Base-by-base conservation (phyloP, 1,140 invertebrate species). In the Lepidurus arcticus region DNA sequence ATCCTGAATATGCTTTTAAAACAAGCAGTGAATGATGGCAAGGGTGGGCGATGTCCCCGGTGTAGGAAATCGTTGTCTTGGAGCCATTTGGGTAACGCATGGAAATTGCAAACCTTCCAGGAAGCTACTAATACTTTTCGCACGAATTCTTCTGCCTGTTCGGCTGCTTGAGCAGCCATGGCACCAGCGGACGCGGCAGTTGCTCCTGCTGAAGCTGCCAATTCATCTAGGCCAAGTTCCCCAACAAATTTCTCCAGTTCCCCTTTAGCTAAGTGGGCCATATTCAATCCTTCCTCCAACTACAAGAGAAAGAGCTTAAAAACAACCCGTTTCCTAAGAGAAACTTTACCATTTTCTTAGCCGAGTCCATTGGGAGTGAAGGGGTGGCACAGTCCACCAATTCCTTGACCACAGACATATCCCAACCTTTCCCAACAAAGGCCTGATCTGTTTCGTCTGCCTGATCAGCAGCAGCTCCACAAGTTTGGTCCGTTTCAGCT, bases 1-100 rank as follows among this genome's bases (percentile, higher is more conserved):
- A 90, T 86, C 44, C 88, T 83, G 80, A 90, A 91, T 73, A 91
- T 89, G 26, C 88, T 89, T 80, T 88, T 88, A 81, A 91, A 90
- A 82, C 90, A 90, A 34, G 85, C 88, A 75, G 83, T 82, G 80
- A 90, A 89, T 13, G 88, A 89, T 78, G 87, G 86, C 44, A 90
- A 83, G 47, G 88, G 88, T 73, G 89, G 89, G 45, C 90, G 83
- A 82, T 91, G 89, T 9, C 89, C 88, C 76, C 84, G 84, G 42
- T 86, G 84, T 44, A 90, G 82, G 81, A 88, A 91, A 78, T 90
- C 89, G 83, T 90, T 91, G 81, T 90, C 90, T 82, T 88, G 86
- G 1, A 91, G 82, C 90, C 90, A 91, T 81, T 87, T 85, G 26
- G 90, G 90, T 13, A 91, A 77, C 13, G 83, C 76, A 47, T 83